Evolutionary conservation across 1,140 invertebrate genomes (phyloP).

Genomic region (Aricia agestis): DNA sequence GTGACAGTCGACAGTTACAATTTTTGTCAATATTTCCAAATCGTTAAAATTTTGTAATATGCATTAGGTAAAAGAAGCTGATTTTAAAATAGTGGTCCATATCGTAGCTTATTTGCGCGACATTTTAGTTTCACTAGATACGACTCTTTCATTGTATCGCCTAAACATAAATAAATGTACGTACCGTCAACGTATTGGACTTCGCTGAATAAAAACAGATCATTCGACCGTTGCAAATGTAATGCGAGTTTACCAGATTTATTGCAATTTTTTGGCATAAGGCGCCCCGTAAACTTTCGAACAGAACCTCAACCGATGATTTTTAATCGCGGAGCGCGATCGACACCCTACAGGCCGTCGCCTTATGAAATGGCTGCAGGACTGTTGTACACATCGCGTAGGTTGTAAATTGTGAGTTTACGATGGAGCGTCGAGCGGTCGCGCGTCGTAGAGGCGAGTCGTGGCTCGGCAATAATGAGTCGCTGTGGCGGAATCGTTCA

Average conservation of each 20-base stretch:
- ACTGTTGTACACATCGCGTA: neutral
- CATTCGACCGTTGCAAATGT: too few species aligned
- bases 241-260: too few species aligned
- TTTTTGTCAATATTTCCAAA: neutral
- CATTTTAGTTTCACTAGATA: neutral
- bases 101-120: neutral
- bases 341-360: neutral
- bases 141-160: too few species aligned
- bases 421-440: neutral
- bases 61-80: constrained; percentile 18
- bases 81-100: constrained; percentile 3
- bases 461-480: neutral
- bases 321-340: too few species aligned
- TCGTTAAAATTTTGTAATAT: neutral
- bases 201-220: too few species aligned
- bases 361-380: neutral
- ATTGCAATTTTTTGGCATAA: too few species aligned
- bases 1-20: too few species aligned
- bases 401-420: neutral
- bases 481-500: neutral
- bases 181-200: too few species aligned
- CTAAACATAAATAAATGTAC: too few species aligned
- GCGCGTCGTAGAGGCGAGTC: neutral
- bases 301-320: too few species aligned
- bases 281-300: too few species aligned